A percentile compares a stretch with the other conserved stretches of the same genome.
These are phyloP conservation scores for Galerucella calmariensis DNA, from an alignment of 2,888 invertebrate genomes.

Conservation along the genomic window DNA sequence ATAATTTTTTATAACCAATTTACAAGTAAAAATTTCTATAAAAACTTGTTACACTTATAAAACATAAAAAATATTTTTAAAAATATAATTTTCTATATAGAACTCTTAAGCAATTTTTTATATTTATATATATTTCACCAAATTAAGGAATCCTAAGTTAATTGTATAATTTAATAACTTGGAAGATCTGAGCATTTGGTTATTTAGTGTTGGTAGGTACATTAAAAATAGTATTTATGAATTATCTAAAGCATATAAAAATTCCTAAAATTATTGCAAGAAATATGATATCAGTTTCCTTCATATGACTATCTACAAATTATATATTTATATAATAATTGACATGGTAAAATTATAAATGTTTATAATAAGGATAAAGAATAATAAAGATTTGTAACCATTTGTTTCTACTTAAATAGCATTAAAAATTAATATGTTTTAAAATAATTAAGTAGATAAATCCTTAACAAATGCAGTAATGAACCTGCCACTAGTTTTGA, in stretches of 20 bases:
- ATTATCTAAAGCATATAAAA: not conserved
- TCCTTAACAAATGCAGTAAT: not conserved
- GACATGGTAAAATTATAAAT: too few species aligned
- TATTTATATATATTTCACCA: not conserved
- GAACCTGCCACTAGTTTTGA: not conserved
- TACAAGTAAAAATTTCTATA: too few species aligned
- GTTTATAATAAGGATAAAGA: not conserved
- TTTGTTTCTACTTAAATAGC: not conserved
- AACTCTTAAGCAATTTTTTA: not conserved
- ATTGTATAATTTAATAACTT: not conserved
- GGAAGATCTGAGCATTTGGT: not conserved
- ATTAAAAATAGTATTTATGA: not conserved
- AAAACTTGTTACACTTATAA: too few species aligned
- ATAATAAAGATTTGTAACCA: not conserved
- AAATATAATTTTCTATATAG: constrained; percentile 1
- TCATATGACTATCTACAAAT: not conserved
- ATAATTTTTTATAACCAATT: too few species aligned
- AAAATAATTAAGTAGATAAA: not conserved
- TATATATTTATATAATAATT: constrained; percentile 1
- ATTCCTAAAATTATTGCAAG: constrained; percentile 12
- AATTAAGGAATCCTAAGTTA: not conserved
- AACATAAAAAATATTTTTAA: not conserved
- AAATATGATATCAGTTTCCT: constrained; percentile 8
- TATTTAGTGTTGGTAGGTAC: not conserved
- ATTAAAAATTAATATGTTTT: not conserved